Base-by-base conservation (phyloP, 2,888 invertebrate genomes). In the Cylloceria caligata region DNA sequence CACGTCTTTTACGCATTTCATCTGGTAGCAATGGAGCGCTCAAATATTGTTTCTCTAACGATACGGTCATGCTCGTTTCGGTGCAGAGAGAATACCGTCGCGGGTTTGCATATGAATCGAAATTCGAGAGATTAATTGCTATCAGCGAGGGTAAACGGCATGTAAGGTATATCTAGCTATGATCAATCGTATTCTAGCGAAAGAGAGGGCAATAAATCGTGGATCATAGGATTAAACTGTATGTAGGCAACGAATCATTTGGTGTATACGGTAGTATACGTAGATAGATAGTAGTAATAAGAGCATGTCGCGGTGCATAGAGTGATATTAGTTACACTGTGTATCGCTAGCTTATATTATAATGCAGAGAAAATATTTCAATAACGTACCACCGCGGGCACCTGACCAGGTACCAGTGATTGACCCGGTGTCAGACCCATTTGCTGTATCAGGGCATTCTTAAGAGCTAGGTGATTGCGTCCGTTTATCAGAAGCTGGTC, bases 401-500 rank as follows among this genome's bases (percentile, higher is more conserved):
- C 97, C 95, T 98, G 98, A 93, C 98, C 97, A 93, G 98, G 97
- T 93, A 98, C 95, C 92, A 98, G 96, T 85, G 96, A 95, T 94
- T 98, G 98, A 93, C 98, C 97, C 88, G 98, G 97, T 92, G 97
- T 95, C 91, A 98, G 95, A 91, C 97, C 97, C 98, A 98, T 97
- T 94, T 98, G 98, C 95, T 98, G 98, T 97, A 98, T 97, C 92
- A 98, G 95, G 90, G 98, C 98, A 95, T 99, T 99, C 95, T 99
- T 99, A 94, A 99, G 95, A 92, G 99, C 99, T 94, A 99, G 95
- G 95, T 99, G 99, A 95, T 99, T 99, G 93, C 99, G 96, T 88
- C 99, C 99, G 95, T 99, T 99, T 95, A 99, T 99, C 94, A 99
- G 95, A 93, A 99, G 95, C 95, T 99, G 99, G 95, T 99, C 99